These are phyloP conservation scores for Cataglyphis altisquamis DNA, from an alignment of 2,888 invertebrate species.

Conservation along the genomic window DNA sequence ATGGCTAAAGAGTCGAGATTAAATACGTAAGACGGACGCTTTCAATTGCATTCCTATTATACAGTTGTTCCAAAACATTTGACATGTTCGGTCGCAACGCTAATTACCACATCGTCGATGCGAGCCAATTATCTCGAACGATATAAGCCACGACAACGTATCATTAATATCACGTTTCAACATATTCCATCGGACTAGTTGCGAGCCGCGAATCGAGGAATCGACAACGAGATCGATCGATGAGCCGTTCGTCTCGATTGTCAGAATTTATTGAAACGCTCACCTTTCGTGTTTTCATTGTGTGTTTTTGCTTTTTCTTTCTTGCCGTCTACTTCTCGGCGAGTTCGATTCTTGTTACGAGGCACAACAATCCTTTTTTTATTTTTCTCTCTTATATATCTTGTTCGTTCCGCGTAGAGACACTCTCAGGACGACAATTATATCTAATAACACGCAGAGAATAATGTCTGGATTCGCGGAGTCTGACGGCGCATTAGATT, in stretches of 20 bases:
- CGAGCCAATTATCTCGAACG: constrained; percentile 61
- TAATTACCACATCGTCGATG: constrained; percentile 64
- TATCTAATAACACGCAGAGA: constrained; percentile 68
- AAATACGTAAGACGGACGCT: constrained; percentile 22
- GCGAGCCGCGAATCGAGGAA: constrained; percentile 27
- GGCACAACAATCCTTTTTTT: constrained; percentile 12
- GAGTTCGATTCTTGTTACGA: constrained; percentile 41
- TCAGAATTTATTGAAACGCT: constrained; percentile 76
- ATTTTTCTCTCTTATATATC: constrained; percentile 38
- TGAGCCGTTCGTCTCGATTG: constrained; percentile 42
- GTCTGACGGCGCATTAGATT: constrained; percentile 51
- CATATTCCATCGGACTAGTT: constrained; percentile 46
- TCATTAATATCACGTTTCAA: constrained; percentile 69
- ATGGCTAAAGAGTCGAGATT: constrained; percentile 3
- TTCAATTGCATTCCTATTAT: constrained; percentile 33
- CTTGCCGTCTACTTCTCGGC: constrained; percentile 18
- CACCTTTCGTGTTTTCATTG: constrained; percentile 77
- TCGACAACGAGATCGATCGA: constrained; percentile 60
- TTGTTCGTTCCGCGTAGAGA: constrained; percentile 56
- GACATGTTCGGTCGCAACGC: constrained; percentile 57
- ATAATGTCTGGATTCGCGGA: constrained; percentile 49
- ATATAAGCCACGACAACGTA: constrained; percentile 58
- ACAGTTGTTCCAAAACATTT: constrained; percentile 61
- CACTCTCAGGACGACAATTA: constrained; percentile 66
- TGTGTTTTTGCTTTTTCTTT: constrained; percentile 8